Percentiles rank a stretch among this genome's conserved stretches.
Conservation (phyloP, 2,797 vertebrate genomes). For the Brachyrhaphis roseni region DNA sequence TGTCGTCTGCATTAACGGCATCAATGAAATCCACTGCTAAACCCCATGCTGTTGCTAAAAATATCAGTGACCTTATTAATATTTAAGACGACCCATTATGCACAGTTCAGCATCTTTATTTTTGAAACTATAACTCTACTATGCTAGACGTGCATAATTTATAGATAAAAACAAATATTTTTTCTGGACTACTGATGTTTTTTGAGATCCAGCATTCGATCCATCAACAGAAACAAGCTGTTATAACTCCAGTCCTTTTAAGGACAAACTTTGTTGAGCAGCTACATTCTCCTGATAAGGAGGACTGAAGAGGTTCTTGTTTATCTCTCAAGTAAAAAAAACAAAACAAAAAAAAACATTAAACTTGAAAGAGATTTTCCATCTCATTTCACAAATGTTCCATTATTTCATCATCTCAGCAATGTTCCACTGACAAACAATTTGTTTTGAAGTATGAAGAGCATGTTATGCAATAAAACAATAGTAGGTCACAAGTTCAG, state of each 20-base stretch:
- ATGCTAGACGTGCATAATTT: slow-evolving; percentile 1
- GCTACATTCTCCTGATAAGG: neutral
- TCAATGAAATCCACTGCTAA: slow-evolving; percentile 22
- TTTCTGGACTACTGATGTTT: neutral
- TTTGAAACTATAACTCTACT: slow-evolving; percentile 11
- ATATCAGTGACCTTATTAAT: slow-evolving; percentile 39
- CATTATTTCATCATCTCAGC: neutral
- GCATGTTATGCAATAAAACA: neutral
- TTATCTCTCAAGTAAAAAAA: neutral
- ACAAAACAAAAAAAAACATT: neutral
- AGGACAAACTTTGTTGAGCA: neutral
- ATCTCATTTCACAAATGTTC: neutral
- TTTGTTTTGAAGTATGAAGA: neutral
- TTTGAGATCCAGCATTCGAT: neutral
- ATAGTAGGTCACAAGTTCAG: neutral
- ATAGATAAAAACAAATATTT: neutral
- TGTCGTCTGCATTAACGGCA: slow-evolving; percentile 14
- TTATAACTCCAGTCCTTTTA: neutral
- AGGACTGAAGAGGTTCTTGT: neutral
- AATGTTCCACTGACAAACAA: neutral
- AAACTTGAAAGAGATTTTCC: neutral
- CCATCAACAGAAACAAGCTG: neutral
- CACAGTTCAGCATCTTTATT: slow-evolving; percentile 10
- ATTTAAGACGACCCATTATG: slow-evolving; percentile 20
- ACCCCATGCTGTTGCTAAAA: slow-evolving; percentile 31